These are phyloP conservation scores for Mus pahari DNA, from an alignment of 2,113 vertebrate genomes.

Conservation along the genomic window DNA sequence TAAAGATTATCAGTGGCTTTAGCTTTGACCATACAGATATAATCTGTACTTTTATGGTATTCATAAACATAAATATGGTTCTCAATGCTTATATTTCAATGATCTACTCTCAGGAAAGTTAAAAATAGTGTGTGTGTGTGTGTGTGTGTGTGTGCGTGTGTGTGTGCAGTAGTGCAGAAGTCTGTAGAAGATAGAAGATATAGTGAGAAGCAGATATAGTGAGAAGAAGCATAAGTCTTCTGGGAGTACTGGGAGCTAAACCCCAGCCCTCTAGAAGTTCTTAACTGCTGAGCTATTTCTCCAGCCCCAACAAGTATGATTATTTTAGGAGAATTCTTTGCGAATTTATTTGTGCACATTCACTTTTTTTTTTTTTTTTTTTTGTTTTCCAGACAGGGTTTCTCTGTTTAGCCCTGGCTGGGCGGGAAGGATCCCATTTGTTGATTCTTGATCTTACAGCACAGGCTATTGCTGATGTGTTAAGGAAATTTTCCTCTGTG, in stretches of 20 bases:
- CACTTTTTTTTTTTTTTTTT: too few relatives aligned
- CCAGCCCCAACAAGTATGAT: neutral
- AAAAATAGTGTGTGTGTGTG: too few relatives aligned
- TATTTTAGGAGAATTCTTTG: constrained; percentile 85
- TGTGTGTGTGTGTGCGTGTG: too few relatives aligned
- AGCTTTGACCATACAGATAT: constrained; percentile 9
- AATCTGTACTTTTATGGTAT: neutral
- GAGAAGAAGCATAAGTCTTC: neutral
- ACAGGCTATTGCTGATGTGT: too few relatives aligned
- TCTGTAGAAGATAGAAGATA: neutral
- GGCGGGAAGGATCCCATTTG: too few relatives aligned
- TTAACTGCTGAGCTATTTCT: neutral
- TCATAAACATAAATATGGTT: neutral
- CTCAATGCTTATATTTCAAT: neutral
- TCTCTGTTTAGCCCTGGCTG: too few relatives aligned
- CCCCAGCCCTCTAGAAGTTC: neutral
- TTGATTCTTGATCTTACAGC: too few relatives aligned
- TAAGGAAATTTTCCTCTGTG: too few relatives aligned
- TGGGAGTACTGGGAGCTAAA: neutral
- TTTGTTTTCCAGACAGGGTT: too few relatives aligned
- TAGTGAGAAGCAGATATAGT: neutral
- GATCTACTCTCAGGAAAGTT: neutral
- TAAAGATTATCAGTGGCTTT: constrained; percentile 14
- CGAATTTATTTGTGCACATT: constrained; percentile 90
- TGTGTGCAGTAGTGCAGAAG: neutral